Conservation (phyloP, 2,797 vertebrate genomes). For the Furcifer pardalis region DNA sequence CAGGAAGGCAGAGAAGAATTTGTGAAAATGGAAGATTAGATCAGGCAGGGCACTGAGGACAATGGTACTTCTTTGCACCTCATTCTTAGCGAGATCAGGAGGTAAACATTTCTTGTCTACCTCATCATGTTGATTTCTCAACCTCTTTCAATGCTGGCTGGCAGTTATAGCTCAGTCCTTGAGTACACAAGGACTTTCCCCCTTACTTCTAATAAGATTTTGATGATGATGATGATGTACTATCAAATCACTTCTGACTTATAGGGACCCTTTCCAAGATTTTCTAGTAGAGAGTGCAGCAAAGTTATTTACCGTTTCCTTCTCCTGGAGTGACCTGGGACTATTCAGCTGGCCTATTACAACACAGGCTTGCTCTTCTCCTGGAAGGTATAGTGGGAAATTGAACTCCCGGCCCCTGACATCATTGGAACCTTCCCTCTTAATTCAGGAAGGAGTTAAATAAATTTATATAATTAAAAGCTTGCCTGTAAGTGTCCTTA, state of each 20-base stretch:
- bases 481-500: neutral
- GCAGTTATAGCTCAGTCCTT: neutral
- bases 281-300: too few species aligned
- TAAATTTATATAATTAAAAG: neutral
- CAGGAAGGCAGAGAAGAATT: conserved; percentile 13
- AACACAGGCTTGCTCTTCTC: too few species aligned
- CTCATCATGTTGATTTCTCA: neutral
- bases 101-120: neutral
- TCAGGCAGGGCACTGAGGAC: neutral
- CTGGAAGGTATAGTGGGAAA: too few species aligned
- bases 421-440: too few species aligned
- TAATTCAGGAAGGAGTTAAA: neutral
- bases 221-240: too few species aligned
- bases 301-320: neutral
- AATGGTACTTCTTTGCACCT: neutral
- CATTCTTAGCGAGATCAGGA: neutral
- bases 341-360: too few species aligned
- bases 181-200: neutral
- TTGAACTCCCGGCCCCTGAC: too few species aligned
- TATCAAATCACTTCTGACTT: too few species aligned
- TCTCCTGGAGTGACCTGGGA: neutral
- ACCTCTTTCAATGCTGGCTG: neutral
- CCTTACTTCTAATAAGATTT: neutral
- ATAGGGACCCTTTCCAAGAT: too few species aligned
- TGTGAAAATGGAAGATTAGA: neutral